Percentiles rank a stretch among this genome's conserved stretches.
Conservation (phyloP, 2,797 vertebrate species). For the Setipinna tenuifilis region DNA sequence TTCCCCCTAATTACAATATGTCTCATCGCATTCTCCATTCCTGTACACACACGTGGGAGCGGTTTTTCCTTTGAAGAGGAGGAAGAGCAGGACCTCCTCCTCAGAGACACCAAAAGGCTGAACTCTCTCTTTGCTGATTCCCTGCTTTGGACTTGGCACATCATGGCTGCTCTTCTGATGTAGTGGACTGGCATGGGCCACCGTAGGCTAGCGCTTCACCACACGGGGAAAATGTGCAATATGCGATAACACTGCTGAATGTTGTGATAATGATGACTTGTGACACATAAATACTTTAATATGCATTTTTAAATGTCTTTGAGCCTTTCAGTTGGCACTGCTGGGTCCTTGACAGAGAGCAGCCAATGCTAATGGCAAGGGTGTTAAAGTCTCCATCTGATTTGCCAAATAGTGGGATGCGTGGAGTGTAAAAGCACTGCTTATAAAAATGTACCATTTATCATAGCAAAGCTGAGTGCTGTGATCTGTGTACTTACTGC, state of each 20-base stretch:
- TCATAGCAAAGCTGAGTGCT: too few species aligned
- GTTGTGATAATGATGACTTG: too few species aligned
- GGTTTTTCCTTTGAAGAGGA: constrained; percentile 52
- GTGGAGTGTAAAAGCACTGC: too few species aligned
- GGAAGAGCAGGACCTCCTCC: constrained; percentile 10
- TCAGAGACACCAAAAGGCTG: constrained; percentile 21
- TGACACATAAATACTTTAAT: too few species aligned
- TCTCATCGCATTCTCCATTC: constrained; percentile 49
- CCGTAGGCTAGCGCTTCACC: background rate
- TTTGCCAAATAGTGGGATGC: background rate
- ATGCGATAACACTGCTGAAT: too few species aligned
- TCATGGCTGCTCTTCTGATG: constrained; percentile 44
- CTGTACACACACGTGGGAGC: constrained; percentile 21
- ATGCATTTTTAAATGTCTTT: too few species aligned
- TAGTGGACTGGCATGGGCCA: background rate
- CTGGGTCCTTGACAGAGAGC: too few species aligned
- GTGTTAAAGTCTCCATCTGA: background rate
- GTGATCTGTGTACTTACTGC: too few species aligned
- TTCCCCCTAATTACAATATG: constrained; percentile 80
- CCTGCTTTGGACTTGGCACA: constrained; percentile 42
- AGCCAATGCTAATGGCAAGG: too few species aligned
- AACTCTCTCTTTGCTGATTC: constrained; percentile 14
- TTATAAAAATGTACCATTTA: too few species aligned
- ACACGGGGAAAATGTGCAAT: too few species aligned
- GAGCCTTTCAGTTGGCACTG: too few species aligned